Conservation (phyloP, 2,797 vertebrate genomes). For the Steatocranus sp. region DNA sequence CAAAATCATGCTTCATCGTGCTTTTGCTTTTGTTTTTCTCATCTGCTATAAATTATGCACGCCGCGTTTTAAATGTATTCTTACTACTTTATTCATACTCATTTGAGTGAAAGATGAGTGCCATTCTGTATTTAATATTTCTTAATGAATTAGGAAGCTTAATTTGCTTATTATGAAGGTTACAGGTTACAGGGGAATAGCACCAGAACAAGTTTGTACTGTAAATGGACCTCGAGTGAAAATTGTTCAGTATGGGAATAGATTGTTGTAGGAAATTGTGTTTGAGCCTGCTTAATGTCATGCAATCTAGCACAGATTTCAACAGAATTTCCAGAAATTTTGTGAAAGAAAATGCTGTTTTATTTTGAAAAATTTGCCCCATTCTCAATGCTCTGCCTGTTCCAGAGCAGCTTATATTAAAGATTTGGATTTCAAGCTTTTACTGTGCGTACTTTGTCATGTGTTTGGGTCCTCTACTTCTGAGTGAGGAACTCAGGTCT, state of each 20-base stretch:
- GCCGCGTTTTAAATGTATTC: neutral
- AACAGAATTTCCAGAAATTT: neutral
- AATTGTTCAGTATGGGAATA: neutral
- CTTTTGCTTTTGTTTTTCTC: neutral
- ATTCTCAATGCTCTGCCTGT: neutral
- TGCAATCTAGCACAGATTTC: neutral
- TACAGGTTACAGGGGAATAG: neutral
- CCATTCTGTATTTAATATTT: neutral
- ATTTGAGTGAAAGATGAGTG: neutral
- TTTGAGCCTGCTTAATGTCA: neutral
- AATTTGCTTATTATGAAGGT: neutral
- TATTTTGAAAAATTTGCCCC: neutral
- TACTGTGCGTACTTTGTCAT: neutral
- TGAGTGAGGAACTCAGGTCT: neutral
- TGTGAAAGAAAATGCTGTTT: neutral
- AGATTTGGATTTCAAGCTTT: neutral
- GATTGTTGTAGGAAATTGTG: neutral
- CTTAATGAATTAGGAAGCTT: neutral
- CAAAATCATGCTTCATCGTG: neutral
- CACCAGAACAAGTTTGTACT: neutral
- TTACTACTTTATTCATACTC: neutral
- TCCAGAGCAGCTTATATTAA: neutral
- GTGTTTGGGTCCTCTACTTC: neutral
- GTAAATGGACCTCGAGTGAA: neutral
- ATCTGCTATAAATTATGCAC: neutral